Evolutionary conservation across 2,113 vertebrate genomes (phyloP).

Genomic region (Globicephala melas): DNA sequence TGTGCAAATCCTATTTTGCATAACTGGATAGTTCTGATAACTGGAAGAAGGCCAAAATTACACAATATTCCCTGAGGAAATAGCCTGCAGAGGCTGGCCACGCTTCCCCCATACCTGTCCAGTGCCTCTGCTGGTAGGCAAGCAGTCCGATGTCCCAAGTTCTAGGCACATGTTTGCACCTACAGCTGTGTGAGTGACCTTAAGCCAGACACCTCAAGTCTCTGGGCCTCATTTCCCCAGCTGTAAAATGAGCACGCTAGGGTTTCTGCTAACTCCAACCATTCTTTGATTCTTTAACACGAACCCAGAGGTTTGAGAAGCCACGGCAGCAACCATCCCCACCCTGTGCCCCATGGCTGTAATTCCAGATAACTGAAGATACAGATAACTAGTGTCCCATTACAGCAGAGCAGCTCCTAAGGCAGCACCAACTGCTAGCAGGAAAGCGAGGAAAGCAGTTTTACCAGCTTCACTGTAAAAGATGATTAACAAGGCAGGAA

Average conservation of each 20-base stretch:
- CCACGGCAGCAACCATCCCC: not conserved
- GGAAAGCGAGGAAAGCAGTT: not conserved
- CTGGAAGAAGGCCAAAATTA: not conserved
- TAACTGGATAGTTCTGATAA: conserved; percentile 31
- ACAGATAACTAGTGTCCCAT: conserved; percentile 53
- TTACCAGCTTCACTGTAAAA: not conserved
- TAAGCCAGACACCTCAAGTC: not conserved
- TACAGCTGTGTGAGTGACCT: not conserved
- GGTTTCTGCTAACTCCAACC: not conserved
- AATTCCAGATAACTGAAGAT: conserved; percentile 67
- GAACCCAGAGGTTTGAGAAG: conserved; percentile 23
- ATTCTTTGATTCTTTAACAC: conserved; percentile 38
- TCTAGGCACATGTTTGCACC: not conserved
- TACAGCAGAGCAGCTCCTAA: conserved; percentile 37
- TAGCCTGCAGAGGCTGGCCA: conserved; percentile 35
- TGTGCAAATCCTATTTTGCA: not conserved
- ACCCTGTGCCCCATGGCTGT: conserved; percentile 8
- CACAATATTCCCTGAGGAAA: not conserved
- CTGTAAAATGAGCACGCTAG: not conserved
- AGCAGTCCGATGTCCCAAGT: not conserved
- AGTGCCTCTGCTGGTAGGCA: not conserved
- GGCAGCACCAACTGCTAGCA: not conserved
- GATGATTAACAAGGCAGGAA: not conserved
- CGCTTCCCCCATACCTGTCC: not conserved
- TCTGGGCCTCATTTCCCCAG: not conserved